These are phyloP conservation scores for Calameuta idolon DNA, from an alignment of 2,888 invertebrate species.

Conservation along the genomic window DNA sequence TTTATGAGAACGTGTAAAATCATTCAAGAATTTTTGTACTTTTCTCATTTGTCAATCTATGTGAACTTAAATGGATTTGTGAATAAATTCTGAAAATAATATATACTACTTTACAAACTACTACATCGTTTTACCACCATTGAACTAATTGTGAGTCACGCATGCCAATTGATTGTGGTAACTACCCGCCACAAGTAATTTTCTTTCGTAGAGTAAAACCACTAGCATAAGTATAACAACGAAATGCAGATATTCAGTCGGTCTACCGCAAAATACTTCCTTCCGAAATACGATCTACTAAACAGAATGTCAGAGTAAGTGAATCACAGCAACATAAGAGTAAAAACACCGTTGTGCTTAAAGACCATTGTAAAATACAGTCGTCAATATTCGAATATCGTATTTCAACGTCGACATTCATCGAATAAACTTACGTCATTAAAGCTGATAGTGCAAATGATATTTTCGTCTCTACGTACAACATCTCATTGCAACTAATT, in stretches of 20 bases:
- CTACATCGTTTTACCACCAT: slow-evolving; percentile 2
- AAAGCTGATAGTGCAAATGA: background rate
- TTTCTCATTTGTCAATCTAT: no score
- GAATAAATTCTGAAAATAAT: no score
- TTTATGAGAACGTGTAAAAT: background rate
- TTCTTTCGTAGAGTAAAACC: background rate
- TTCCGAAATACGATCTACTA: slow-evolving; percentile 1
- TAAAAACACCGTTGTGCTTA: background rate
- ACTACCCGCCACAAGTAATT: slow-evolving; percentile 5
- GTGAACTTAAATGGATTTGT: no score
- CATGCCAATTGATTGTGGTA: slow-evolving; percentile 5
- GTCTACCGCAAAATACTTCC: slow-evolving; percentile 4
- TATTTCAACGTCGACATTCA: background rate
- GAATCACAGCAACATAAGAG: slow-evolving; percentile 5
- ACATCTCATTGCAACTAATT: background rate
- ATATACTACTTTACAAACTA: background rate
- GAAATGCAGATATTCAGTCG: background rate
- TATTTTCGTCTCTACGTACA: background rate
- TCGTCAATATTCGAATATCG: background rate
- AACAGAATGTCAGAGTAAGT: slow-evolving; percentile 2
- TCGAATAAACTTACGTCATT: background rate
- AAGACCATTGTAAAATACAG: background rate
- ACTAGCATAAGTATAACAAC: background rate
- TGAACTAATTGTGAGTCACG: background rate
- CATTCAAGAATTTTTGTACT: no score